Percentiles rank a stretch among this genome's conserved stretches.
Evolutionary conservation across 2,888 invertebrate genomes (phyloP).

Genomic region (Trileptium ribeirensis): DNA sequence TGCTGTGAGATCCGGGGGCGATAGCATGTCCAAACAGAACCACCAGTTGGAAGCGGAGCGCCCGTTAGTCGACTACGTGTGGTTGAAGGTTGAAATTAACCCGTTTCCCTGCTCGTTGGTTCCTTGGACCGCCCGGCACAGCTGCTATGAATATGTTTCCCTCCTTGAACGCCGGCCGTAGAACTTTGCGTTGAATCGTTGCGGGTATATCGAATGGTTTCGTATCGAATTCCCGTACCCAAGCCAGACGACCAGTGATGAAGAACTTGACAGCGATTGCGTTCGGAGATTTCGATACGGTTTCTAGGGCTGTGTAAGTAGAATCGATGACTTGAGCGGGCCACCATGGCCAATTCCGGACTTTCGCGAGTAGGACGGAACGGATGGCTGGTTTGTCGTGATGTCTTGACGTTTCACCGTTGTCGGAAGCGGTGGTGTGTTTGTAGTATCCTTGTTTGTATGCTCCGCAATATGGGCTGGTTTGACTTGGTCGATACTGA

Average conservation of each 20-base stretch:
- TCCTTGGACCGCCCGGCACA: too few relatives aligned
- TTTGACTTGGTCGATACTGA: slow-evolving; percentile 7
- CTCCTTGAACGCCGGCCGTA: neutral
- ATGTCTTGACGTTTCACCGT: neutral
- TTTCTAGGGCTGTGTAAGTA: neutral
- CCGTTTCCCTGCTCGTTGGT: too few relatives aligned
- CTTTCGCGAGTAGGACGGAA: neutral
- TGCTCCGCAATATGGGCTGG: neutral
- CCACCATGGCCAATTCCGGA: neutral
- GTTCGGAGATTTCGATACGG: neutral
- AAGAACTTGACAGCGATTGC: neutral
- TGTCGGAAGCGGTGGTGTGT: neutral
- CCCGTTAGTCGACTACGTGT: too few relatives aligned
- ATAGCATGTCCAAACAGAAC: too few relatives aligned
- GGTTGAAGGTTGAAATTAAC: too few relatives aligned
- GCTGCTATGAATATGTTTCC: too few relatives aligned
- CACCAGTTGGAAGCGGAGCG: too few relatives aligned
- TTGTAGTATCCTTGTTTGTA: neutral
- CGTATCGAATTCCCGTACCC: neutral
- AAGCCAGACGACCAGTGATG: neutral
- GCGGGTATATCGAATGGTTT: neutral
- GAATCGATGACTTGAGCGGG: neutral
- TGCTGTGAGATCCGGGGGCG: too few relatives aligned
- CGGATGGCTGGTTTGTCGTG: neutral
- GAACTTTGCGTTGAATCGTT: neutral